phyloP scores from a whole-genome alignment of 2,797 vertebrate species.

The Notolabrus celidotus region DNA sequence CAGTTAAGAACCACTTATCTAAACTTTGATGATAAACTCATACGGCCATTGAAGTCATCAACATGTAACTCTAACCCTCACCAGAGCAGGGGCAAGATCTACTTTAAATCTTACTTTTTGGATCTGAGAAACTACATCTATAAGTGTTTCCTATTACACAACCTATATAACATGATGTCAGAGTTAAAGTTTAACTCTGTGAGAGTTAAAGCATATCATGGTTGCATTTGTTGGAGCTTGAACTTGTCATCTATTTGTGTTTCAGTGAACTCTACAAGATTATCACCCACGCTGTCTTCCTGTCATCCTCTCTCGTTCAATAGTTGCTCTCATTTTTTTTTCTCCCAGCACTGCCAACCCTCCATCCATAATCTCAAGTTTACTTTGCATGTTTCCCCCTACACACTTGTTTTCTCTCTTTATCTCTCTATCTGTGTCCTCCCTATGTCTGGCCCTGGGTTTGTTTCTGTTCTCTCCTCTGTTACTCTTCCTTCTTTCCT shows the following conservation, averaged over 20 bases:
- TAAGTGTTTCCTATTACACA: too few species aligned
- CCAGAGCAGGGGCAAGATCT: too few species aligned
- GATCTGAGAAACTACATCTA: too few species aligned
- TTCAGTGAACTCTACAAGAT: not conserved
- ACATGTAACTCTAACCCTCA: too few species aligned
- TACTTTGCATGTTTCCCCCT: not conserved
- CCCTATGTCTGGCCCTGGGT: conserved; percentile 15
- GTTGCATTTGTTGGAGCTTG: too few species aligned
- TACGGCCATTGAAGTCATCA: too few species aligned
- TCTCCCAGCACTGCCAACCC: conserved; percentile 1
- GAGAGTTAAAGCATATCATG: too few species aligned
- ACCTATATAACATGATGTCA: too few species aligned
- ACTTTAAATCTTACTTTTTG: too few species aligned
- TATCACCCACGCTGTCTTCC: not conserved
- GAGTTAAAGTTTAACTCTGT: too few species aligned
- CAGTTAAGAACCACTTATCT: too few species aligned
- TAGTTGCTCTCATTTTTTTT: not conserved
- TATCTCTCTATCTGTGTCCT: conserved; percentile 7
- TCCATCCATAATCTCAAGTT: conserved; percentile 2
- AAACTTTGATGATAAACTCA: too few species aligned
- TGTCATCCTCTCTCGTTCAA: not conserved
- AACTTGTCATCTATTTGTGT: not conserved
- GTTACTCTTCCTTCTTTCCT: conserved; percentile 21
- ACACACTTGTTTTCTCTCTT: not conserved
- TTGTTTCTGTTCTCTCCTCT: conserved; percentile 59